Percentiles rank a stretch among this genome's conserved stretches.
Conservation (phyloP, 1,140 invertebrate species). For the Helicoverpa armigera region DNA sequence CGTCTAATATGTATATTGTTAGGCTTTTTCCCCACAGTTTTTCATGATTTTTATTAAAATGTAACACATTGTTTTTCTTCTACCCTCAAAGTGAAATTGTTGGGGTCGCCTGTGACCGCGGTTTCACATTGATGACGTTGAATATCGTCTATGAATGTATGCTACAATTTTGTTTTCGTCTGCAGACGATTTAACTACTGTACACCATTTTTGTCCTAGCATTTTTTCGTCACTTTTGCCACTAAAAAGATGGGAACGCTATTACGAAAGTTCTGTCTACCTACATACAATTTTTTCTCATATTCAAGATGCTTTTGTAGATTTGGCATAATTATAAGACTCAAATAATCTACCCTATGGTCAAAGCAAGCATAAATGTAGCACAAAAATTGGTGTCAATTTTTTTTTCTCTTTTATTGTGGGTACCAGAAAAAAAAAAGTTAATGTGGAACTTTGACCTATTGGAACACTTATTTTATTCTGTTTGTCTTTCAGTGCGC, state of each 20-base stretch:
- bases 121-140: constrained; percentile 83
- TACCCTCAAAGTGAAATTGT: constrained; percentile 70
- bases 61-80: constrained; percentile 67
- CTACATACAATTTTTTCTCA: constrained; percentile 1
- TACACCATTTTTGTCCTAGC: not conserved
- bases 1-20: constrained; percentile 43
- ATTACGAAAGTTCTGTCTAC: not conserved
- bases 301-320: not conserved
- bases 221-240: not conserved
- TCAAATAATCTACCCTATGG: not conserved
- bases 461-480: not conserved
- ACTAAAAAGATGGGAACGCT: not conserved
- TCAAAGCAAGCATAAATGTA: not conserved
- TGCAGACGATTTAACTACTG: not conserved
- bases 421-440: too few species aligned
- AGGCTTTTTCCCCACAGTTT: constrained; percentile 35
- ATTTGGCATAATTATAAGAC: not conserved
- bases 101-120: constrained; percentile 61
- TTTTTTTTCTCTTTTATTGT: not conserved
- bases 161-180: constrained; percentile 23
- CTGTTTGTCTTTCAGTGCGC: constrained; percentile 91
- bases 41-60: constrained; percentile 39
- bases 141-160: constrained; percentile 59
- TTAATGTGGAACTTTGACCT: too few species aligned
- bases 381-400: not conserved